phyloP scores from a whole-genome alignment of 2,113 vertebrate genomes.

The Furnarius figulus region DNA sequence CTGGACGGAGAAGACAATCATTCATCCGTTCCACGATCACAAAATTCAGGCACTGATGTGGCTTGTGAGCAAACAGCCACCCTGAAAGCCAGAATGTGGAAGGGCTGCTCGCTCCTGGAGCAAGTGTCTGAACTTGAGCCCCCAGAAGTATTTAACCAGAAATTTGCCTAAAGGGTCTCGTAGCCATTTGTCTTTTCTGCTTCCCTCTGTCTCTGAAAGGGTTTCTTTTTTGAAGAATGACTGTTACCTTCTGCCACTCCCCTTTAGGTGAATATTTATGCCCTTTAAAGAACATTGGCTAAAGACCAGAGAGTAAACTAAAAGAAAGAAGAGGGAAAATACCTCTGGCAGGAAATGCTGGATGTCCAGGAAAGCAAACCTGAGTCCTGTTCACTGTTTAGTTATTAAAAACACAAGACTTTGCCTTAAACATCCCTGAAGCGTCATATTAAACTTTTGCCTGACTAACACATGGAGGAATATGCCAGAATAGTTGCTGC shows the following conservation, averaged over 20 bases:
- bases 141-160: not conserved
- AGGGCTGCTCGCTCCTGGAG: not conserved
- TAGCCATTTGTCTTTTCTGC: not conserved
- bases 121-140: not conserved
- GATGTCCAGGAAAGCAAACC: not conserved
- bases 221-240: not conserved
- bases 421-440: not conserved
- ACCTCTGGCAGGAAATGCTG: not conserved
- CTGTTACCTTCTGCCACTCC: not conserved
- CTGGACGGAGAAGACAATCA: not conserved
- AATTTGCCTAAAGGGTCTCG: slow-evolving; percentile 6
- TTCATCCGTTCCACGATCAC: rapidly evolving
- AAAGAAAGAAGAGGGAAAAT: not conserved
- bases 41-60: not conserved
- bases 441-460: not conserved
- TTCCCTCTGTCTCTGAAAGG: not conserved
- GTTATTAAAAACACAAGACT: not conserved
- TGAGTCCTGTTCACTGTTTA: not conserved
- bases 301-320: not conserved
- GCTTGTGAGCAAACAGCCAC: not conserved
- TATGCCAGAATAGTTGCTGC: not conserved
- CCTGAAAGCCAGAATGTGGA: not conserved
- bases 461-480: not conserved
- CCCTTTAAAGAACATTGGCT: not conserved
- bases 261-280: not conserved